Evolutionary conservation across 2,888 invertebrate genomes (phyloP).

Genomic region (Mechanitis mazaeus): DNA sequence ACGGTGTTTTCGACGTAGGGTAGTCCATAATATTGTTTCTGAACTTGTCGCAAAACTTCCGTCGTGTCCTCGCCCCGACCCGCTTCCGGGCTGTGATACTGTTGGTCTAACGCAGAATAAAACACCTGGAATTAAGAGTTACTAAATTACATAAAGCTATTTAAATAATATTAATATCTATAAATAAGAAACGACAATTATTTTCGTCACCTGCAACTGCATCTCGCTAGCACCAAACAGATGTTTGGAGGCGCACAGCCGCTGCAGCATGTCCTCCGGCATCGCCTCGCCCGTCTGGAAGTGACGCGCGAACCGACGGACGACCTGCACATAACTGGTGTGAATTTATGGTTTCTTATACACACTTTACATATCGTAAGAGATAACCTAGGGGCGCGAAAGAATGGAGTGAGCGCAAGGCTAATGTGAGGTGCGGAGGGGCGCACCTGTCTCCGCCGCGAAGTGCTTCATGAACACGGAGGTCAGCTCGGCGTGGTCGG

Average conservation of each 20-base stretch:
- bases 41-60: constrained; percentile 84
- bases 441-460: no score
- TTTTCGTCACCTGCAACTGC: constrained; percentile 81
- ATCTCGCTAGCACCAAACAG: constrained; percentile 93
- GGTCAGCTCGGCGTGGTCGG: no score
- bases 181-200: not conserved
- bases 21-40: constrained; percentile 88
- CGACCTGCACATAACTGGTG: constrained; percentile 71
- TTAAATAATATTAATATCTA: not conserved
- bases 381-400: no score
- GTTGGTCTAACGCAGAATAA: constrained; percentile 94
- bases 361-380: no score
- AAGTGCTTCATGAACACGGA: no score
- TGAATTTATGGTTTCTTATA: no score
- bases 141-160: no score
- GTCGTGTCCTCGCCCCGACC: constrained; percentile 77
- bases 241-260: constrained; percentile 89
- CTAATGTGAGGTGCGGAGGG: no score
- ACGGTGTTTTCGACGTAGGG: constrained; percentile 92
- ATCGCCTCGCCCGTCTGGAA: constrained; percentile 88
- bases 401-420: no score
- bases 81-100: constrained; percentile 84
- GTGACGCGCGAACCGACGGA: constrained; percentile 91
- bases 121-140: constrained; percentile 78
- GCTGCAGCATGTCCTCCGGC: constrained; percentile 85